Conservation (phyloP, 2,888 invertebrate genomes). For the Opisthograptis luteolata region DNA sequence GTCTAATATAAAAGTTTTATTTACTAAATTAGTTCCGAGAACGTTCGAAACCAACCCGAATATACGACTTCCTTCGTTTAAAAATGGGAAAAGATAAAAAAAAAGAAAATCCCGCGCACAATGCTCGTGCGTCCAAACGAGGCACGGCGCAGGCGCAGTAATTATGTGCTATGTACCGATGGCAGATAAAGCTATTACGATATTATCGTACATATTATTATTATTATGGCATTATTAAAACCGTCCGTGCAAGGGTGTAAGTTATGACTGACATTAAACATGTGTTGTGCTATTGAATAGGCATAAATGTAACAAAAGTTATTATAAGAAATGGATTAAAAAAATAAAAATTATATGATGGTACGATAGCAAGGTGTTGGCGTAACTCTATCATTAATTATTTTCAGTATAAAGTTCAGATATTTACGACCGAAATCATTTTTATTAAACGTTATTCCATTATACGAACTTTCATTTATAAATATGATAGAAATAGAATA, state of each 20-base stretch:
- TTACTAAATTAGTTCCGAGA: conserved; percentile 74
- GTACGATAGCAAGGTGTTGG: no score
- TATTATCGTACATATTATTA: conserved; percentile 17
- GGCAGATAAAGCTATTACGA: conserved; percentile 42
- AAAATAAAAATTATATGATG: no score
- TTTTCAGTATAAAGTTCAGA: no score
- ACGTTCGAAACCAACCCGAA: conserved; percentile 45
- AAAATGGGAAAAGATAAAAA: conserved; percentile 70
- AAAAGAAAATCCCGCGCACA: conserved; percentile 65
- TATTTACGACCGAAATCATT: no score
- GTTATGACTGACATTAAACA: not conserved
- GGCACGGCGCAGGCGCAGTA: conserved; percentile 61
- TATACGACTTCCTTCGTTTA: conserved; percentile 75
- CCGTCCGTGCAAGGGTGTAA: conserved; percentile 1
- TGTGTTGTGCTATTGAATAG: not conserved
- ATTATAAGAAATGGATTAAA: not conserved
- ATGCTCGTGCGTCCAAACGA: conserved; percentile 70
- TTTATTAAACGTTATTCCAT: no score
- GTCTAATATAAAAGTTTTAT: conserved; percentile 60
- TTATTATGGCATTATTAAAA: conserved; percentile 22
- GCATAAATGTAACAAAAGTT: not conserved
- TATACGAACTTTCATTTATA: no score
- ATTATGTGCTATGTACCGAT: conserved; percentile 67
- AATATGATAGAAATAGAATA: no score
- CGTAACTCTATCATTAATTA: no score